Evolutionary conservation across 1,140 invertebrate genomes (phyloP).

Genomic region (Procambarus clarkii): DNA sequence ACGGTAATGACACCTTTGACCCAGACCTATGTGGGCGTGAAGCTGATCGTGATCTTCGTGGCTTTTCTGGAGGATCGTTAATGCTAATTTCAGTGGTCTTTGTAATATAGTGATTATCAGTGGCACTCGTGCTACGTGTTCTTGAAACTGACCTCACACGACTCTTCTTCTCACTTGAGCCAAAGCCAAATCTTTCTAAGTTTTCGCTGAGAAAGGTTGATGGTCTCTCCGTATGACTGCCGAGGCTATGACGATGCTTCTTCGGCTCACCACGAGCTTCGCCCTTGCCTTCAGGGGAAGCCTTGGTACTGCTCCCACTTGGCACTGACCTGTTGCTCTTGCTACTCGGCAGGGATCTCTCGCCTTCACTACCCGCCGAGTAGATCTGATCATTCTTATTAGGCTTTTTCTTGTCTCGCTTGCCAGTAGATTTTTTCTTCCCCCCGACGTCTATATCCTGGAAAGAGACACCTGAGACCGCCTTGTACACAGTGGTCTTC

Average conservation of each 20-base stretch:
- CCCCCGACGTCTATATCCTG: constrained; percentile 66
- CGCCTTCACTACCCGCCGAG: constrained; percentile 40
- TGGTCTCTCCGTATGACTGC: constrained; percentile 30
- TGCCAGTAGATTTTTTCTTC: constrained; percentile 46
- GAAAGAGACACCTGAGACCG: constrained; percentile 66
- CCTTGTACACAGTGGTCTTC: constrained; percentile 68
- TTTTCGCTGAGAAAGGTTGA: constrained; percentile 29
- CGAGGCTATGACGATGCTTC: constrained; percentile 51
- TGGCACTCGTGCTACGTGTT: constrained; percentile 39
- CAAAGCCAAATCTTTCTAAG: neutral
- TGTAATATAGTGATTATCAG: constrained; percentile 40
- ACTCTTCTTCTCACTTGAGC: constrained; percentile 1
- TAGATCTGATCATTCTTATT: constrained; percentile 52
- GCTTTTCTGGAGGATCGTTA: constrained; percentile 24
- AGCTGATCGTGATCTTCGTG: constrained; percentile 38
- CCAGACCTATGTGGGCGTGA: constrained; percentile 34
- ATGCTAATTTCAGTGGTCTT: neutral
- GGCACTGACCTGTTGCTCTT: constrained; percentile 33
- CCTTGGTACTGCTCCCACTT: neutral
- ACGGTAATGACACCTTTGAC: constrained; percentile 18
- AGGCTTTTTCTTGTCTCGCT: constrained; percentile 29
- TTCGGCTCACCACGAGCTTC: neutral
- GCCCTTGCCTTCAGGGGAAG: constrained; percentile 3
- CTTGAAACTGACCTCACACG: constrained; percentile 14
- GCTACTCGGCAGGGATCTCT: constrained; percentile 43